Conservation (phyloP, 1,140 invertebrate genomes). For the Cryptotermes secundus region DNA sequence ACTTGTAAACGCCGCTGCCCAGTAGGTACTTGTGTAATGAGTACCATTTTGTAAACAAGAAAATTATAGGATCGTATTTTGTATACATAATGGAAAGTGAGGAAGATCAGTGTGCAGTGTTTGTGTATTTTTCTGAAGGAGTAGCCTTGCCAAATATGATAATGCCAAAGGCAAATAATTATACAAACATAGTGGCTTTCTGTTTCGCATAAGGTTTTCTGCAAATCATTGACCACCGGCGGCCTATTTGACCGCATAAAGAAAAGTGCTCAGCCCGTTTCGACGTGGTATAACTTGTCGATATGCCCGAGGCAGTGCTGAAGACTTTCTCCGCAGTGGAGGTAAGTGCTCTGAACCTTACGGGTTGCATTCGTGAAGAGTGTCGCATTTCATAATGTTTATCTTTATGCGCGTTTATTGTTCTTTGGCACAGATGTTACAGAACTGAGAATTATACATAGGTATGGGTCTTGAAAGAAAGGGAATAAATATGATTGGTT, state of each 20-base stretch:
- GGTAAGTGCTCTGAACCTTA: too few relatives aligned
- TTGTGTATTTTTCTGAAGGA: not conserved
- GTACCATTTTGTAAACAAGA: not conserved
- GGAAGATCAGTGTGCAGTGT: not conserved
- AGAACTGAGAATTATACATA: too few relatives aligned
- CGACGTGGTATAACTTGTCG: not conserved
- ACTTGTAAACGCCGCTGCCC: not conserved
- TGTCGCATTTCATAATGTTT: not conserved
- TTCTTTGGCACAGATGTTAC: not conserved
- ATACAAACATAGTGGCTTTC: not conserved
- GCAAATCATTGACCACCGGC: constrained; percentile 9
- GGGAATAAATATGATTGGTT: too few relatives aligned
- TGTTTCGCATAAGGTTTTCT: not conserved
- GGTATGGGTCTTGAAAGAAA: too few relatives aligned
- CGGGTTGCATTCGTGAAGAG: not conserved
- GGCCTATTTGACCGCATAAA: not conserved
- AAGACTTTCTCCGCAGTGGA: constrained; percentile 1
- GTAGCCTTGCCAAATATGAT: not conserved
- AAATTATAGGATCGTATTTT: not conserved
- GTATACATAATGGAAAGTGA: not conserved
- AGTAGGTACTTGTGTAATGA: not conserved
- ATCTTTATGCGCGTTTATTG: not conserved
- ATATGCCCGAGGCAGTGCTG: not conserved
- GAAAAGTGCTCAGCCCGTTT: not conserved
- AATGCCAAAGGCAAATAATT: not conserved